A percentile compares a stretch with the other conserved stretches of the same genome.
Evolutionary conservation across 1,140 invertebrate genomes (phyloP).

Genomic region (Helicoverpa zea): DNA sequence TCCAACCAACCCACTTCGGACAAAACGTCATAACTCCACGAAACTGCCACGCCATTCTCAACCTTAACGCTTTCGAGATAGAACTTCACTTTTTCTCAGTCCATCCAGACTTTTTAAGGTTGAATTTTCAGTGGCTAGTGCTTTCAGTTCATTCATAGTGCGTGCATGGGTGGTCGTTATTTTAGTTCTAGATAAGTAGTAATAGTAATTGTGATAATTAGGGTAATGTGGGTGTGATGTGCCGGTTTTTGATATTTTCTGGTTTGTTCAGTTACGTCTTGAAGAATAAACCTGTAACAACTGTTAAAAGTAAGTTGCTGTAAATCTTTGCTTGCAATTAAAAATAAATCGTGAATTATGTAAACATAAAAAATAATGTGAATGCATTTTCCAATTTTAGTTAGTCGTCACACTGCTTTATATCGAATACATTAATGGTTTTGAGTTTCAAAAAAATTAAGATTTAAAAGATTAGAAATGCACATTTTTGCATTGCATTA

Average conservation of each 20-base stretch:
- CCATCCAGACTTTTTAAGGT: conserved; percentile 16
- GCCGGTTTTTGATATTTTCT: conserved; percentile 53
- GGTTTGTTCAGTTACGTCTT: conserved; percentile 53
- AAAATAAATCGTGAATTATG: not conserved
- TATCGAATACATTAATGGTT: too few relatives aligned
- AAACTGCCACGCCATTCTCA: not conserved
- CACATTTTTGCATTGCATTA: too few relatives aligned
- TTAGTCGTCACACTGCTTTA: too few relatives aligned
- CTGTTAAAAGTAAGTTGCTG: conserved; percentile 51
- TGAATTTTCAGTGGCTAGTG: conserved; percentile 11
- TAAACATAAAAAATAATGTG: too few relatives aligned
- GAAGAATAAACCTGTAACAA: conserved; percentile 39
- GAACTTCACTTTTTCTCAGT: not conserved
- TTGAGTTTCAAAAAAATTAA: too few relatives aligned
- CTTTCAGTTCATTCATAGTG: conserved; percentile 40
- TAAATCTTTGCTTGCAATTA: not conserved
- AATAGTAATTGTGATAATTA: conserved; percentile 37
- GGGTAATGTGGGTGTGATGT: conserved; percentile 56
- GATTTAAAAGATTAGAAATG: too few relatives aligned
- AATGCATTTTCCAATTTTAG: too few relatives aligned
- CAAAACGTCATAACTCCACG: conserved; percentile 29
- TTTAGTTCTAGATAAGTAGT: conserved; percentile 21
- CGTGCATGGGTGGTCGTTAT: conserved; percentile 37
- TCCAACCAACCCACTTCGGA: conserved; percentile 13
- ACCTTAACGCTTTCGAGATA: conserved; percentile 28